Evolutionary conservation across 2,797 vertebrate species (phyloP), one percentile per base, ranked within the genome.

Genomic region (Manis pentadactyla): DNA sequence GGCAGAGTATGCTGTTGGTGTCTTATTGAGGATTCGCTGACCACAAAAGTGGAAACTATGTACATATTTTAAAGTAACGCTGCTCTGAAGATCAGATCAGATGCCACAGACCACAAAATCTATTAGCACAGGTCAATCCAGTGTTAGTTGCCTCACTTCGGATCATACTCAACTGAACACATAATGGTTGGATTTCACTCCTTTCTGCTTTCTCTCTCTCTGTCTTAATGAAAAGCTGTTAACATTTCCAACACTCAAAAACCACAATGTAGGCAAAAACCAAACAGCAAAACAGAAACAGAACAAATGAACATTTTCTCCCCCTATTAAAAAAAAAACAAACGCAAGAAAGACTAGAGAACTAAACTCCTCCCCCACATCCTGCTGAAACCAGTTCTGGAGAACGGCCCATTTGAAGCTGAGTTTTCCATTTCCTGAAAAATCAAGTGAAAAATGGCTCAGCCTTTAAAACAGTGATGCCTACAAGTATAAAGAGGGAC

Each of bases 261-360:
- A n/a, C 3, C 89, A 85, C 53, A 92, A 53, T 12, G 27, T n/a
- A 92, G 59, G 66, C 75, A 68, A 95, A 90, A 69, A 90, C 42
- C 31, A 78, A 92, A 64, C 57, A 55, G 71, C 55, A 84, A 96
- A 93, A 73, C 71, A 79, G 75, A 85, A 90, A 81, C 10, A 69
- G 42, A 94, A 85, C 74, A 68, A 85, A 92, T 19, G 13, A 57
- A 39, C 1, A 42, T 59, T 74, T 74, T 42, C 34, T 51, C 53
- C 61, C 71, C n/a, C 7, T 34, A 66, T 79, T 90, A 83, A 92
- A 87, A 64, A 90, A 15, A 59, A 0, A 69, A n/a, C n/a, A 59
- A 0, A 79, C 15, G 19, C 61, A 87, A 85, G 82, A 73, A 79
- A 87, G 39, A 18, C 87, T 83, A 83, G 86, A 64, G 64, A 66